phyloP scores from a whole-genome alignment of 2,797 vertebrate species.

The Acanthiza pusilla region DNA sequence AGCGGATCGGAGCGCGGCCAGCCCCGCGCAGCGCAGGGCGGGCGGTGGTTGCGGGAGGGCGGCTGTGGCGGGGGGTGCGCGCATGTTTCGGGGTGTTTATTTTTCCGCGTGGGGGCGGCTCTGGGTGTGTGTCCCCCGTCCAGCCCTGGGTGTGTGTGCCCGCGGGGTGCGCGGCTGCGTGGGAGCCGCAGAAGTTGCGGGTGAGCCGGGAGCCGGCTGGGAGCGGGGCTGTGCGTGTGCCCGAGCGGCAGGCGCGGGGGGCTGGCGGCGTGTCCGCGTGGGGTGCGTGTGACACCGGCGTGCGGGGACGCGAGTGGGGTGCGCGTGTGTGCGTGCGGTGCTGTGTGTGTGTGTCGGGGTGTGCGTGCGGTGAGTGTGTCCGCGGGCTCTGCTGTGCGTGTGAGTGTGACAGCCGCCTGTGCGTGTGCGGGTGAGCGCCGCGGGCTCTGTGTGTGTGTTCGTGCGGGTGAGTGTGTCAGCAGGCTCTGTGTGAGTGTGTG shows the following conservation, averaged over 20 bases:
- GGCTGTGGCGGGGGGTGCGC: not conserved
- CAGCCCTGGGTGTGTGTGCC: not conserved
- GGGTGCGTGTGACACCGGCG: not conserved
- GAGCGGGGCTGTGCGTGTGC: not conserved
- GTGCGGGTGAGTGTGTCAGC: not conserved
- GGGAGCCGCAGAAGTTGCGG: constrained; percentile 33
- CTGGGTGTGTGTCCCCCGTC: not conserved
- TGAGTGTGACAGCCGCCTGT: not conserved
- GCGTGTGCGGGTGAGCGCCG: not conserved
- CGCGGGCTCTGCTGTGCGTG: not conserved
- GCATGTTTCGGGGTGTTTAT: not conserved
- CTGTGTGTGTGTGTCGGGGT: not conserved
- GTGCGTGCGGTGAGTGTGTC: not conserved
- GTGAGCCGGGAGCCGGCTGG: not conserved
- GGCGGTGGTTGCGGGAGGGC: not conserved
- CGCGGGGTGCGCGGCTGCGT: not conserved
- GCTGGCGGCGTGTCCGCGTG: not conserved
- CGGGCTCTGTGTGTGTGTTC: not conserved
- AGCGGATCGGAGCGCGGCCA: not conserved
- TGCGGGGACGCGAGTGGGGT: not conserved
- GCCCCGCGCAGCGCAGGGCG: not conserved
- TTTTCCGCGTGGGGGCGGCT: not conserved
- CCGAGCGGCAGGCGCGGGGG: not conserved
- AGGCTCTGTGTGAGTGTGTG: not conserved
- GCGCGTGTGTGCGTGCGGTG: not conserved